These are phyloP conservation scores for Trogon melanurus DNA, from an alignment of 2,113 vertebrate species.

Conservation along the genomic window DNA sequence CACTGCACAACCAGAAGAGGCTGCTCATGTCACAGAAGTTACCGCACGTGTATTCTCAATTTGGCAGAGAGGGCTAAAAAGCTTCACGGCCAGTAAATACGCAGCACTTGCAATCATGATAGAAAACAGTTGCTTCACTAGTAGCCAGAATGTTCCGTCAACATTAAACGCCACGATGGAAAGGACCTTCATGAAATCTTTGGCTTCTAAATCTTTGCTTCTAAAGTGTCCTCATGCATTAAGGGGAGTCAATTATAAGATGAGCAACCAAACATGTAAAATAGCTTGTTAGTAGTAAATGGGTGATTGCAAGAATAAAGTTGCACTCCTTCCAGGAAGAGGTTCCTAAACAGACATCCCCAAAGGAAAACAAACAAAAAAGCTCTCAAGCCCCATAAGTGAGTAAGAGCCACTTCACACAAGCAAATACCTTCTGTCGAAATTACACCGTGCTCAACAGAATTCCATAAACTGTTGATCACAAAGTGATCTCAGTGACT, in stretches of 20 bases:
- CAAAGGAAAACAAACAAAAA: background rate
- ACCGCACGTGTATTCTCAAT: fast-evolving
- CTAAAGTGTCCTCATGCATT: background rate
- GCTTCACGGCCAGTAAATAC: background rate
- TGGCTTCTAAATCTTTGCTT: background rate
- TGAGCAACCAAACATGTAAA: background rate
- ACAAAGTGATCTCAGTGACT: background rate
- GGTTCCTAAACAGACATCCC: background rate
- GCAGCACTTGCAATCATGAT: background rate
- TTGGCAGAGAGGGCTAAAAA: fast-evolving
- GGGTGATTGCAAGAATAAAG: background rate
- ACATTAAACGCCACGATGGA: background rate
- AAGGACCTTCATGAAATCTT: background rate
- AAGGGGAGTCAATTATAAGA: background rate
- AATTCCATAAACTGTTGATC: background rate
- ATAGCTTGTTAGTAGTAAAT: background rate
- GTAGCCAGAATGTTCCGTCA: background rate
- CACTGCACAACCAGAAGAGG: conserved; percentile 20
- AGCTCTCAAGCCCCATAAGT: fast-evolving
- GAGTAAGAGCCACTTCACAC: background rate
- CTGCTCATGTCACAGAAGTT: conserved; percentile 1
- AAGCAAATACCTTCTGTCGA: background rate
- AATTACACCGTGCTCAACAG: background rate
- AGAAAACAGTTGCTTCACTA: background rate
- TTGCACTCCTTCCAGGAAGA: background rate